phyloP scores from a whole-genome alignment of 2,888 invertebrate species.

The Argyra leucocephala region DNA sequence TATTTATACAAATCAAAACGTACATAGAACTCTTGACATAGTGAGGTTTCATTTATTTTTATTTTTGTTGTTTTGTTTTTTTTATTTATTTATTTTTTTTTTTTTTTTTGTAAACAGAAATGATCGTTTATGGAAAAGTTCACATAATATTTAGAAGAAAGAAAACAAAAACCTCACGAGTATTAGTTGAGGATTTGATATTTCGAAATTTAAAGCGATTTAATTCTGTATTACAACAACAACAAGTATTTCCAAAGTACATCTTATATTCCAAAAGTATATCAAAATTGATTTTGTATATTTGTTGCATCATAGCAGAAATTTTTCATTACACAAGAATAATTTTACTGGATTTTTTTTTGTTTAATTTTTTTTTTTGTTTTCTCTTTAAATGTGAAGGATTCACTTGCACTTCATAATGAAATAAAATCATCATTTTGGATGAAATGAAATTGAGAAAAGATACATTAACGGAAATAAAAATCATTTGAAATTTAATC shows the following conservation, averaged over 20 bases:
- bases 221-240: too few relatives aligned
- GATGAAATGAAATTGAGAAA: neutral
- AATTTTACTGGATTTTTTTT: neutral
- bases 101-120: too few relatives aligned
- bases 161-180: too few relatives aligned
- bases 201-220: too few relatives aligned
- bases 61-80: too few relatives aligned
- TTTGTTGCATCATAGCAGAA: neutral
- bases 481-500: neutral
- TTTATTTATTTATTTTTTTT: too few relatives aligned
- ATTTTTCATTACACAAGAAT: neutral
- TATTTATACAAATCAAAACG: neutral
- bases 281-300: too few relatives aligned
- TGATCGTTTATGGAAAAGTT: too few relatives aligned
- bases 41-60: neutral
- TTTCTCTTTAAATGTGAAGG: neutral
- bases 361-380: neutral
- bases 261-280: too few relatives aligned
- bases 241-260: too few relatives aligned
- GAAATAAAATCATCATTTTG: neutral
- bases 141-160: too few relatives aligned
- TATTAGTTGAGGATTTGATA: too few relatives aligned
- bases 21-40: neutral
- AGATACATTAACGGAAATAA: neutral
- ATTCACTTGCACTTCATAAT: conserved; percentile 1